A percentile compares a stretch with the other conserved stretches of the same genome.
Conservation (phyloP, 2,888 invertebrate species). For the Melanostoma scalare region DNA sequence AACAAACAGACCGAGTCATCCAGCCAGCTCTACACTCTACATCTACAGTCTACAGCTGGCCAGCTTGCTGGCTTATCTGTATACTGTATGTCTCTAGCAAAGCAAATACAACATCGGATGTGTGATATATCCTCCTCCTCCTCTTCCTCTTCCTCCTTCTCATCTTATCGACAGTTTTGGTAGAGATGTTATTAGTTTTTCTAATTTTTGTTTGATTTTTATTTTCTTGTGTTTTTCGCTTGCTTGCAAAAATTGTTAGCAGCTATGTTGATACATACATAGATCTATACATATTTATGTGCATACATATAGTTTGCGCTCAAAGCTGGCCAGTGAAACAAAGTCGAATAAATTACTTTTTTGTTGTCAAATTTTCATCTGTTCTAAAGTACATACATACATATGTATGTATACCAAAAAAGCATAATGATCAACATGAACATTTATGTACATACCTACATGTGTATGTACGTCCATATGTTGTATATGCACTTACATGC, state of each 20-base stretch:
- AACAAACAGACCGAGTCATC: constrained; percentile 52
- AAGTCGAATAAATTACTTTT: no score
- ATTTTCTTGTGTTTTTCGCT: background rate
- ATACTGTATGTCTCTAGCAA: constrained; percentile 26
- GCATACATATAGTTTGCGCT: background rate
- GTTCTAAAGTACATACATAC: no score
- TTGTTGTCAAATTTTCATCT: no score
- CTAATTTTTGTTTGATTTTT: background rate
- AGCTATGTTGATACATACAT: background rate
- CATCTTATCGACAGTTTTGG: no score
- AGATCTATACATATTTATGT: background rate
- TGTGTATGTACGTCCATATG: no score
- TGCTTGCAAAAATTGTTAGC: background rate
- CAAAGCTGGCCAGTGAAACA: constrained; percentile 1
- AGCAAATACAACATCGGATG: constrained; percentile 17
- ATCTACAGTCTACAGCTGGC: background rate
- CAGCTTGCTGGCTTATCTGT: constrained; percentile 17
- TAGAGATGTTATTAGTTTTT: no score
- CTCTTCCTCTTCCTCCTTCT: background rate
- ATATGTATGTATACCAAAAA: no score
- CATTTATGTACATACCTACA: no score
- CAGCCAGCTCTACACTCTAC: constrained; percentile 16
- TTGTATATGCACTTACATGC: no score
- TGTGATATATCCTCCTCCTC: constrained; percentile 26
- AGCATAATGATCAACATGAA: no score